Evolutionary conservation across 2,888 invertebrate species (phyloP).

Genomic region (Eremobia ochroleuca): DNA sequence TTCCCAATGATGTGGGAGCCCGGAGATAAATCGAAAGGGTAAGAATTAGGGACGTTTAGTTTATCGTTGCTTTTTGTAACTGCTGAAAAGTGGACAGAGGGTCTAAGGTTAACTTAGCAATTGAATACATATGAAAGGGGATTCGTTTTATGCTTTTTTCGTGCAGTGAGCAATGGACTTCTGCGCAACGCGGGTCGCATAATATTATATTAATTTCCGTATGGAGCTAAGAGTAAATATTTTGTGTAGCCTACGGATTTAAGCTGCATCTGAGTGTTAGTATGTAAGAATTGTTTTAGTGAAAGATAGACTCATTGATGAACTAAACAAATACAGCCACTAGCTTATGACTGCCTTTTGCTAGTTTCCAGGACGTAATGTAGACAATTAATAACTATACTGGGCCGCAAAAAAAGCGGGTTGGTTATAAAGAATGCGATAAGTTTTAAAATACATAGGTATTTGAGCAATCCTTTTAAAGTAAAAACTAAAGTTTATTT

Average conservation of each 20-base stretch:
- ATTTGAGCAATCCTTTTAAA: too few relatives aligned
- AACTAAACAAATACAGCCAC: background rate
- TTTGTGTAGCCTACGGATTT: background rate
- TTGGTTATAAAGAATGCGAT: too few relatives aligned
- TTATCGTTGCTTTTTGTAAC: slow-evolving; percentile 30
- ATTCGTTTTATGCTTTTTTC: background rate
- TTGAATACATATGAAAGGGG: background rate
- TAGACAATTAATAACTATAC: background rate
- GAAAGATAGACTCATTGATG: background rate
- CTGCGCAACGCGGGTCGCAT: background rate
- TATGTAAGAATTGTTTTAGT: background rate
- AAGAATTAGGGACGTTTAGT: slow-evolving; percentile 38
- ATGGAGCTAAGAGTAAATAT: background rate
- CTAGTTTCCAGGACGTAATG: background rate
- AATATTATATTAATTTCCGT: background rate
- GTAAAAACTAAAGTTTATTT: too few relatives aligned
- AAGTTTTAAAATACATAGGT: too few relatives aligned
- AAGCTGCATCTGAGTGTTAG: background rate
- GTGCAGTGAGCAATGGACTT: background rate
- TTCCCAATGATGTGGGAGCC: slow-evolving; percentile 37
- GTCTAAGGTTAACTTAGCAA: background rate
- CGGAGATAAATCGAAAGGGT: slow-evolving; percentile 42
- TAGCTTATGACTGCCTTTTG: background rate
- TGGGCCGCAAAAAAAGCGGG: too few relatives aligned
- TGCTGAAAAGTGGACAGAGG: slow-evolving; percentile 3